phyloP scores from a whole-genome alignment of 53 echinoderm and acorn worm species.

The Henricia sp. region DNA sequence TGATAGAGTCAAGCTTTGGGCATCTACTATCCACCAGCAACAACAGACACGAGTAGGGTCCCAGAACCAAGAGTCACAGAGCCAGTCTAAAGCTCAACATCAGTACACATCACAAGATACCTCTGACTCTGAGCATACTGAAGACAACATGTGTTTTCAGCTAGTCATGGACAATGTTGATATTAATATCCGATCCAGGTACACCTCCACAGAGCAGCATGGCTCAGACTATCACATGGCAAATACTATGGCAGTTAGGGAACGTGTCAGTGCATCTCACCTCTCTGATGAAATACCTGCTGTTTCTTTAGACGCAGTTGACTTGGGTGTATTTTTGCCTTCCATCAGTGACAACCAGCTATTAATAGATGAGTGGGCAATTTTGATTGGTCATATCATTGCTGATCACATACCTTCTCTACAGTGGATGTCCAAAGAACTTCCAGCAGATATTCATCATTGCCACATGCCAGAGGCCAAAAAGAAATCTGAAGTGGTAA shows the following conservation, averaged over 20 bases:
- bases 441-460: conserved; percentile 40
- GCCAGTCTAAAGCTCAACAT: conserved; percentile 3
- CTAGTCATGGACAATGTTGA: conserved; percentile 63
- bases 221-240: conserved; percentile 56
- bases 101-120: neutral
- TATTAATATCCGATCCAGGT: conserved; percentile 35
- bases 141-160: conserved; percentile 25
- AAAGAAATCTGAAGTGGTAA: conserved; percentile 60
- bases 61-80: neutral
- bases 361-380: conserved; percentile 38
- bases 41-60: neutral
- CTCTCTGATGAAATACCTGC: conserved; percentile 22
- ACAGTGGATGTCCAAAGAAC: conserved; percentile 19
- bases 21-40: conserved; percentile 8
- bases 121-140: neutral
- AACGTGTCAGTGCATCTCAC: conserved; percentile 43
- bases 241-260: conserved; percentile 41
- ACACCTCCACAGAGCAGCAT: conserved; percentile 44
- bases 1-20: conserved; percentile 33
- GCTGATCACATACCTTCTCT: conserved; percentile 36
- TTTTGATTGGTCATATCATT: conserved; percentile 58
- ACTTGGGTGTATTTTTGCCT: conserved; percentile 38
- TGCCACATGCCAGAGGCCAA: conserved; percentile 55
- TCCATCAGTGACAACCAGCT: conserved; percentile 27
- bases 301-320: conserved; percentile 1